A percentile compares a stretch with the other conserved stretches of the same genome.
phyloP scores from a whole-genome alignment of 1,140 invertebrate genomes.

The Aphaenogaster ashmeadi region DNA sequence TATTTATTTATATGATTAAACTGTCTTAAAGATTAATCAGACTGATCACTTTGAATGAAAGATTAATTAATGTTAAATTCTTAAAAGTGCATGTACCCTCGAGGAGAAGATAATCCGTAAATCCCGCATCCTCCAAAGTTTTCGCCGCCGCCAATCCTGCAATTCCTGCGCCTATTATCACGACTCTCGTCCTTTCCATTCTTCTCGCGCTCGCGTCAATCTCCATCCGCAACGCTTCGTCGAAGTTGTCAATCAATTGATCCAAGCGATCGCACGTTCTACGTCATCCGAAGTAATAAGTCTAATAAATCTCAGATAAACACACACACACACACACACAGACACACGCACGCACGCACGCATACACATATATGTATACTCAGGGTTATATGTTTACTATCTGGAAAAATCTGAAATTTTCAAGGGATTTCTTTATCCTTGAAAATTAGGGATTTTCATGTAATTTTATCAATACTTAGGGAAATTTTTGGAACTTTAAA shows the following conservation, averaged over 20 bases:
- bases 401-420: too few species aligned
- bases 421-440: too few species aligned
- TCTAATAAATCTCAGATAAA: slow-evolving; percentile 18
- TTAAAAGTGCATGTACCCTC: slow-evolving; percentile 86
- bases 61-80: slow-evolving; percentile 8
- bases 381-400: too few species aligned
- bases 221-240: slow-evolving; percentile 70
- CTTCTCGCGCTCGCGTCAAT: slow-evolving; percentile 13
- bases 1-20: neutral
- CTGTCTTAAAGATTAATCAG: neutral
- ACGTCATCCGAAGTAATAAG: slow-evolving; percentile 73
- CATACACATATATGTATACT: too few species aligned
- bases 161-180: slow-evolving; percentile 90
- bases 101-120: slow-evolving; percentile 88
- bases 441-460: too few species aligned
- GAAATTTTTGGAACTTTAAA: too few species aligned
- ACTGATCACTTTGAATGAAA: neutral
- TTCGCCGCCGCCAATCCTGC: slow-evolving; percentile 88
- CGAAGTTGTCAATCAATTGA: slow-evolving; percentile 58
- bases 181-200: slow-evolving; percentile 79
- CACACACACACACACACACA: neutral
- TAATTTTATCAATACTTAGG: too few species aligned
- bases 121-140: slow-evolving; percentile 85
- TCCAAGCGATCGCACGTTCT: slow-evolving; percentile 78
- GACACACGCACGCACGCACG: neutral